Percentiles rank a stretch among this genome's conserved stretches.
phyloP scores from a whole-genome alignment of 2,797 vertebrate species.

The Dendrocincla fuliginosa region DNA sequence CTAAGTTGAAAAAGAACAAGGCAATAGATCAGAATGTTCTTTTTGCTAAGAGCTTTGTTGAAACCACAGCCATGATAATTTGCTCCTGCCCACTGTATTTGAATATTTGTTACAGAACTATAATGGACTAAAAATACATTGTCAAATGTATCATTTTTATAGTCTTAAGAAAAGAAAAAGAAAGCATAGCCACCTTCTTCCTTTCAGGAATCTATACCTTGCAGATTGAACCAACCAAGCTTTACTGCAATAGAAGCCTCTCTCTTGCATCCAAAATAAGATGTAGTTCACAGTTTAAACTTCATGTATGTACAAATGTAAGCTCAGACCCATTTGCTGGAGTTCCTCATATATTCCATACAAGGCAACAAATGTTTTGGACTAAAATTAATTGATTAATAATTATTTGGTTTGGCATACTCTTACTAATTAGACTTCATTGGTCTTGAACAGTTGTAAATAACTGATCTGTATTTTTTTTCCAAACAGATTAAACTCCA shows the following conservation, averaged over 20 bases:
- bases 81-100: background rate
- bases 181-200: background rate
- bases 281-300: background rate
- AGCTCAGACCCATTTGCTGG: background rate
- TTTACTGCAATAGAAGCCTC: background rate
- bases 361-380: background rate
- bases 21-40: background rate
- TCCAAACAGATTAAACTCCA: background rate
- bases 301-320: background rate
- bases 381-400: background rate
- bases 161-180: background rate
- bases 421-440: background rate
- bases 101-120: background rate
- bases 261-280: background rate
- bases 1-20: background rate
- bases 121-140: background rate
- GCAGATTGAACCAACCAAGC: background rate
- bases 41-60: background rate
- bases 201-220: background rate
- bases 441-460: background rate
- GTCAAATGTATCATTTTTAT: background rate
- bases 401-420: background rate
- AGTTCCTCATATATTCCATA: background rate
- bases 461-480: background rate
- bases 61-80: background rate